A percentile compares a stretch with the other conserved stretches of the same genome.
phyloP scores from a whole-genome alignment of 2,888 invertebrate genomes.

The Caenorhabditis sp. region DNA sequence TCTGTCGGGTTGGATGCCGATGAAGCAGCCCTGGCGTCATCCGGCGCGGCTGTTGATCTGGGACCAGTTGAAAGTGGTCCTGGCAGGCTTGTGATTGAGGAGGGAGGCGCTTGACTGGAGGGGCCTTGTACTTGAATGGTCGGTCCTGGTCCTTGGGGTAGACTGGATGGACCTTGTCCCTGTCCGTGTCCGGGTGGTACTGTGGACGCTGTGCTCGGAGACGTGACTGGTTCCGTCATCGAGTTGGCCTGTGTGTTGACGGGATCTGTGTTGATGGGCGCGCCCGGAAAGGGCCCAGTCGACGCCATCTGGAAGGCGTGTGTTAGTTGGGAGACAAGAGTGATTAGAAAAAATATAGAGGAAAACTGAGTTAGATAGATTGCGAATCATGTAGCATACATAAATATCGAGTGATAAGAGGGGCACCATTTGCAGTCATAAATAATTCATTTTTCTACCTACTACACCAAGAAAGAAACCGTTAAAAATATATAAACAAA shows the following conservation, averaged over 20 bases:
- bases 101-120: background rate
- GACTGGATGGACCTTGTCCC: background rate
- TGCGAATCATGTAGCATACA: background rate
- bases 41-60: background rate
- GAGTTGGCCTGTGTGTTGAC: constrained; percentile 20
- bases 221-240: background rate
- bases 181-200: background rate
- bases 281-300: constrained; percentile 27
- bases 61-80: background rate
- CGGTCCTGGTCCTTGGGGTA: background rate
- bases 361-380: background rate
- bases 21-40: background rate
- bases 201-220: constrained; percentile 16
- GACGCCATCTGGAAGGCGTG: constrained; percentile 30
- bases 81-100: constrained; percentile 2
- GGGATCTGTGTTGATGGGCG: constrained; percentile 15
- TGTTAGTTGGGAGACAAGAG: constrained; percentile 3
- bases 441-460: constrained; percentile 27
- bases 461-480: constrained; percentile 43
- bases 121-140: background rate
- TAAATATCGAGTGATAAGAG: background rate
- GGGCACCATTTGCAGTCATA: background rate
- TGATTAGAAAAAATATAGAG: background rate
- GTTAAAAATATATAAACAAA: constrained; percentile 8
- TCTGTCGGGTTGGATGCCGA: constrained; percentile 2